Evolutionary conservation across 2,113 vertebrate species (phyloP), one percentile per base, ranked within the genome.

Genomic region (Pelmatolapia mariae): DNA sequence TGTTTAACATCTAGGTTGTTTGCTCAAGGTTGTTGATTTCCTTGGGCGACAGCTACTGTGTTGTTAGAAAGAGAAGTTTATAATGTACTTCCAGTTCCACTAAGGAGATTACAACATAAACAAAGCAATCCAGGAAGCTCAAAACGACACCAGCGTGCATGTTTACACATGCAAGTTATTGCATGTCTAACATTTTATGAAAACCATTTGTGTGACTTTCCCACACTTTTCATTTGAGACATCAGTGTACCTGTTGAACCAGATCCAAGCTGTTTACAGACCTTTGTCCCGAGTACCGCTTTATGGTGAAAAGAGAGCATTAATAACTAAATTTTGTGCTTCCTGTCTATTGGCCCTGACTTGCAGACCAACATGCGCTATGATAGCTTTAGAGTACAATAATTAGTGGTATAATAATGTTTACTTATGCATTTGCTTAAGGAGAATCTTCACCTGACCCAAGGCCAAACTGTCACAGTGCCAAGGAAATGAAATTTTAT

Each of bases 61-160:
- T 61, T 89, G 22, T 82, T n/a, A n/a, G 80, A 84, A 89, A 85
- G 71, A 61, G 18, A 84, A 43, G 86, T 90, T 89, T 83, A 86
- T 81, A 83, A 85, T 83, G 53, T 47, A 56, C 84, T 93, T 92
- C 92, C 89, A 68, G 76, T 59, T 81, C 15, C 19, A 31, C 76
- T 79, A 8, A 82, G 24, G 59, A 53, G 43, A 82, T 82, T 52
- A 79, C 52, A 56, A 83, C 59, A 83, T 89, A 47, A 68, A 38
- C 33, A 9, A 86, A 57, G 84, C 53, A 78, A 83, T 84, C 57
- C 11, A 38, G 31, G 22, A 53, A 50, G 59, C 43, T 40, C 26
- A 57, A 52, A 66, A 40, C 47, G 2, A 90, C 38, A 82, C 47
- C 45, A 36, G 53, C 1, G 2, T 15, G 50, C 24, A 82, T 5